phyloP scores from a whole-genome alignment of 2,797 vertebrate genomes.

The Anguilla megastoma region DNA sequence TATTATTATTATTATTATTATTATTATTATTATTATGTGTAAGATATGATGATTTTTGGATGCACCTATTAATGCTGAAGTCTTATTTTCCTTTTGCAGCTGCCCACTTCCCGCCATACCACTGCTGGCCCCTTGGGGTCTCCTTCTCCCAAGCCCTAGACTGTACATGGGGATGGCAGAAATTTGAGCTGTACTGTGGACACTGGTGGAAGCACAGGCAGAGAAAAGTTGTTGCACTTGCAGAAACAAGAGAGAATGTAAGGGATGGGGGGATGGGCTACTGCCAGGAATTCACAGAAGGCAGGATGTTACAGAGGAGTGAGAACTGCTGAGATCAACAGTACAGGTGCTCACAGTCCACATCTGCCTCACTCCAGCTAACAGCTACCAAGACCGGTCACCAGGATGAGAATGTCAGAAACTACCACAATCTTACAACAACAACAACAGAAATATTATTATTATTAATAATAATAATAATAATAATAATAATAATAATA shows the following conservation, averaged over 20 bases:
- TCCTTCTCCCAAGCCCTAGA: constrained; percentile 48
- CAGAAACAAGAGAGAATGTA: not conserved
- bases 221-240: not conserved
- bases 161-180: constrained; percentile 11
- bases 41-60: constrained; percentile 44
- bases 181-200: constrained; percentile 36
- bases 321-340: not conserved
- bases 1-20: too few species aligned
- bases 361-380: constrained; percentile 10
- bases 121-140: constrained; percentile 52
- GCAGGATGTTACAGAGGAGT: not conserved
- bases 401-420: too few species aligned
- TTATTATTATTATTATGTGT: not conserved
- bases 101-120: constrained; percentile 29
- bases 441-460: too few species aligned
- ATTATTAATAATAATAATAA: too few species aligned
- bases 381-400: constrained; percentile 1
- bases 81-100: not conserved
- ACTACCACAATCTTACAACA: too few species aligned
- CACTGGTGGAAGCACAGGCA: not conserved
- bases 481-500: too few species aligned
- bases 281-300: not conserved
- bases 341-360: not conserved
- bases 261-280: not conserved
- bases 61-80: not conserved